Conservation (phyloP, 2,113 vertebrate genomes). For the Alligator mississippiensis region DNA sequence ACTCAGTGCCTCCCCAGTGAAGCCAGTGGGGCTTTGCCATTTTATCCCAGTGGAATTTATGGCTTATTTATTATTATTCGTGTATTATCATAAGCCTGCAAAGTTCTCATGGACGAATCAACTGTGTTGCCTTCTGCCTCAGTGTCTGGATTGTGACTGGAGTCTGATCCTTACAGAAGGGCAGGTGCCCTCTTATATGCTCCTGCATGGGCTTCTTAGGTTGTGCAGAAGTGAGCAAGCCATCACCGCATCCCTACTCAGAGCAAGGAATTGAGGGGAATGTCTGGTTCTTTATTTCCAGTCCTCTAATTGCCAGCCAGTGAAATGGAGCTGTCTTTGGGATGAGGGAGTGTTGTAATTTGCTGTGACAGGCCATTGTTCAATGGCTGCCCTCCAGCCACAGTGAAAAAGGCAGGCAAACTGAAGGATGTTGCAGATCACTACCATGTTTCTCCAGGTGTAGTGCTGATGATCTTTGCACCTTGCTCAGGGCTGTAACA, state of each 20-base stretch:
- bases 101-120: neutral
- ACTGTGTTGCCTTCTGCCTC: neutral
- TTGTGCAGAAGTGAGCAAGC: neutral
- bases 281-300: too few species aligned
- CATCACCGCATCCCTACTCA: neutral
- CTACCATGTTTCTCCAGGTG: neutral
- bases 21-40: neutral
- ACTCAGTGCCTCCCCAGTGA: accelerated
- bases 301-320: too few species aligned
- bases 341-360: too few species aligned
- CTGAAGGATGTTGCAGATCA: neutral
- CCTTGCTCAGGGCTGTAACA: neutral
- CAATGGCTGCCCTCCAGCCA: too few species aligned
- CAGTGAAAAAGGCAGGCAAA: too few species aligned
- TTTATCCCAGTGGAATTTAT: neutral
- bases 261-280: neutral
- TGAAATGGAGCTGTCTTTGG: too few species aligned
- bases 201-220: neutral
- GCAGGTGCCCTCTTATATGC: neutral
- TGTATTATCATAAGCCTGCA: neutral
- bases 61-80: neutral
- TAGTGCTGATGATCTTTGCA: too few species aligned
- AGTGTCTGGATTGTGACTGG: neutral
- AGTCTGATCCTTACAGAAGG: neutral
- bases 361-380: too few species aligned